Conservation (phyloP, 30 jellyfish, hydroid and myxozoan species). For the Nemopilema nomurai region DNA sequence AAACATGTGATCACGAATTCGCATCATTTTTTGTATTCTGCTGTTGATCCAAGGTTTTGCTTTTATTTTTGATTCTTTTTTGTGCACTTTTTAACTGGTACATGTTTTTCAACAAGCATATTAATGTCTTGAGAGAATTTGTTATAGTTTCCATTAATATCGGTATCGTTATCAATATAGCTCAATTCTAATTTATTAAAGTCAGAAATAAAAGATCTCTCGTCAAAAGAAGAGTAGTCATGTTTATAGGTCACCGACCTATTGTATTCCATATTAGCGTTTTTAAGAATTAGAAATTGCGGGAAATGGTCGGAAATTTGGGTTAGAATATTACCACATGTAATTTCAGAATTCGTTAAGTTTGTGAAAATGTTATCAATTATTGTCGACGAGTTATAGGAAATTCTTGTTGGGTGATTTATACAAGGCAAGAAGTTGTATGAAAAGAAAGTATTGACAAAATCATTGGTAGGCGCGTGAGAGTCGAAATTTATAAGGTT, state of each 20-base stretch:
- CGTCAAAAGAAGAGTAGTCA: conserved; percentile 27
- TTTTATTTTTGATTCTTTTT: neutral
- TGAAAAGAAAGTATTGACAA: conserved; percentile 6
- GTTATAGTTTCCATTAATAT: conserved; percentile 12
- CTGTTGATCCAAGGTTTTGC: conserved; percentile 37
- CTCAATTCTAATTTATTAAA: conserved; percentile 19
- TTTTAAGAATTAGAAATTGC: conserved; percentile 35
- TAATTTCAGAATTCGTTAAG: neutral
- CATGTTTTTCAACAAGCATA: conserved; percentile 16
- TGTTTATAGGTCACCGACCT: conserved; percentile 8
- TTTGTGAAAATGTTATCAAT: conserved; percentile 54
- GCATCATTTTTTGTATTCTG: conserved; percentile 30
- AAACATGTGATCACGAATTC: conserved; percentile 32
- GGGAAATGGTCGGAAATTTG: conserved; percentile 53
- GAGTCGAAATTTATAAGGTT: conserved; percentile 31
- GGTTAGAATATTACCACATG: conserved; percentile 35
- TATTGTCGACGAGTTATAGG: conserved; percentile 30
- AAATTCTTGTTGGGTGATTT: conserved; percentile 36
- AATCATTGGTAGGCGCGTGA: conserved; percentile 35
- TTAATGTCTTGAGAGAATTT: conserved; percentile 26
- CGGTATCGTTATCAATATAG: conserved; percentile 27
- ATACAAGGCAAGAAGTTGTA: conserved; percentile 40
- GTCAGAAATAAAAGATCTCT: neutral
- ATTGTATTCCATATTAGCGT: conserved; percentile 18
- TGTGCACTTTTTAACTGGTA: neutral